A percentile compares a stretch with the other conserved stretches of the same genome.
Conservation (phyloP, 2,888 invertebrate species). For the Acanthoscelides obtectus region DNA sequence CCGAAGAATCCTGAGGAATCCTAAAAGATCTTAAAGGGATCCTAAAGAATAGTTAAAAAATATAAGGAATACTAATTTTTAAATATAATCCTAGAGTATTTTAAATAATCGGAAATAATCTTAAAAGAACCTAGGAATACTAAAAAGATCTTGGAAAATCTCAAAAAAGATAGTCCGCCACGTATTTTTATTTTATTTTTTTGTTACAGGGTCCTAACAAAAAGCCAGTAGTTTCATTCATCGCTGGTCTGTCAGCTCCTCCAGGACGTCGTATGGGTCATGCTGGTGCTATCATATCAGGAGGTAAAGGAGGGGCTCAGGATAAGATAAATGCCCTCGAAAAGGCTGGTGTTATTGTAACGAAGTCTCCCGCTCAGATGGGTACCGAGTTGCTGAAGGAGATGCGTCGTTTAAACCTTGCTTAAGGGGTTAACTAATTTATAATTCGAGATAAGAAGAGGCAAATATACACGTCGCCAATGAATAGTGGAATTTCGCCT, state of each 20-base stretch:
- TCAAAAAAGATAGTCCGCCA: too few relatives aligned
- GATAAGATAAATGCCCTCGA: slow-evolving; percentile 96
- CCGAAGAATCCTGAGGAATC: too few relatives aligned
- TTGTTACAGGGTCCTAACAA: slow-evolving; percentile 71
- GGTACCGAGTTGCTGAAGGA: slow-evolving; percentile 83
- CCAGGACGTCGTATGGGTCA: slow-evolving; percentile 99
- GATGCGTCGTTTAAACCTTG: slow-evolving; percentile 72
- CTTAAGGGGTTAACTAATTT: slow-evolving; percentile 27
- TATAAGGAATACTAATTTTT: too few relatives aligned
- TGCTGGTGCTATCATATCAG: slow-evolving; percentile 98
- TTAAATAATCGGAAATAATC: neutral
- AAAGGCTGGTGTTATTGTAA: slow-evolving; percentile 90
- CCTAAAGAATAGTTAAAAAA: too few relatives aligned
- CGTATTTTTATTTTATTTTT: too few relatives aligned
- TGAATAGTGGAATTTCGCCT: neutral
- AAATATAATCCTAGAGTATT: neutral
- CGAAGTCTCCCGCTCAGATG: slow-evolving; percentile 95
- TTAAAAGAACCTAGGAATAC: too few relatives aligned
- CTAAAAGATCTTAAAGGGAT: too few relatives aligned
- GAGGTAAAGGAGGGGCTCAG: slow-evolving; percentile 96
- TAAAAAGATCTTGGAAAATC: too few relatives aligned
- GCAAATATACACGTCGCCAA: neutral
- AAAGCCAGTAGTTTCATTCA: slow-evolving; percentile 98
- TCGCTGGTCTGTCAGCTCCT: slow-evolving; percentile 97
- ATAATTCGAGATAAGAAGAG: neutral